These are phyloP conservation scores for Melinaea menophilus DNA, from an alignment of 2,888 invertebrate genomes.

Conservation along the genomic window DNA sequence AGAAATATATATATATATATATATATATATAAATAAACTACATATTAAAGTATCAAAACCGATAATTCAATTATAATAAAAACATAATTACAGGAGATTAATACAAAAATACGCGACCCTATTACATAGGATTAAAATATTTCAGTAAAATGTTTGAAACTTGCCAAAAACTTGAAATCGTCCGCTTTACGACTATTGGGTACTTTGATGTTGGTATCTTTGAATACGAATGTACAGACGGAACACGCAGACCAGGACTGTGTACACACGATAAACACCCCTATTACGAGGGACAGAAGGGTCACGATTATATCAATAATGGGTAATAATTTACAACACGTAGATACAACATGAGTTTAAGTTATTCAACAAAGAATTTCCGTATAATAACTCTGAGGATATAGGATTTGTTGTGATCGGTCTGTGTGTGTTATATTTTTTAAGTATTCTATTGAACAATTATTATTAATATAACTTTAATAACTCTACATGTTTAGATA, in stretches of 20 bases:
- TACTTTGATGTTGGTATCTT: slow-evolving; percentile 66
- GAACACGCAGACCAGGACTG: slow-evolving; percentile 46
- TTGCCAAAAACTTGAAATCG: slow-evolving; percentile 65
- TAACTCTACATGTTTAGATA: no score
- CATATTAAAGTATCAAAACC: no score
- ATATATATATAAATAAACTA: no score
- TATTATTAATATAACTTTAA: no score
- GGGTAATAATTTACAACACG: slow-evolving; percentile 1
- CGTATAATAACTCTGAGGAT: neutral
- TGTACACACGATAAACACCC: slow-evolving; percentile 1
- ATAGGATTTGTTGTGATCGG: neutral
- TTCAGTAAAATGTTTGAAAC: slow-evolving; percentile 12
- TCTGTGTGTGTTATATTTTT: no score
- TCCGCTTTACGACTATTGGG: slow-evolving; percentile 68
- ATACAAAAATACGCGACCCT: neutral
- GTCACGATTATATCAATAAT: neutral
- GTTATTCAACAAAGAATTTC: neutral
- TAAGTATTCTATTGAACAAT: no score
- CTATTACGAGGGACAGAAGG: slow-evolving; percentile 5
- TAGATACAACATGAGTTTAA: neutral
- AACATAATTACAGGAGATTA: neutral
- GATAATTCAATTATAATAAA: neutral
- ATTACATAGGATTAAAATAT: slow-evolving; percentile 9
- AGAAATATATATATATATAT: no score
- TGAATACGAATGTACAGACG: slow-evolving; percentile 65